These are phyloP conservation scores for Sinella curviseta DNA, from an alignment of 1,140 invertebrate genomes.

Conservation along the genomic window DNA sequence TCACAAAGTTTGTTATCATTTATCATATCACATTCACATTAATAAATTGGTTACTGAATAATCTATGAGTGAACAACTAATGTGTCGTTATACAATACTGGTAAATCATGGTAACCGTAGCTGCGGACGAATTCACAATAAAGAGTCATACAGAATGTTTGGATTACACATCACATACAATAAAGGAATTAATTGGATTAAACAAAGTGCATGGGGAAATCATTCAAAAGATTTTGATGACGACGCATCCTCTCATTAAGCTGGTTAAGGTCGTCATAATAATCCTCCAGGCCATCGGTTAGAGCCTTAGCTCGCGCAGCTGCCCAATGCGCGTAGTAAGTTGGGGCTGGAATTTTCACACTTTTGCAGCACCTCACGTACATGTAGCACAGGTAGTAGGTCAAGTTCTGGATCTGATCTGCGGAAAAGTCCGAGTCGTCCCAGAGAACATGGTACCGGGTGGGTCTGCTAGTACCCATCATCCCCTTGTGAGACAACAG, in stretches of 20 bases:
- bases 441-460: slow-evolving; percentile 81
- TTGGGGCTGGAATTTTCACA: slow-evolving; percentile 89
- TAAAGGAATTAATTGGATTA: not conserved
- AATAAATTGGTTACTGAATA: too few species aligned
- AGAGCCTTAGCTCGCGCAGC: slow-evolving; percentile 67
- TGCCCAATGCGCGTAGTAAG: slow-evolving; percentile 91
- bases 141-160: too few species aligned
- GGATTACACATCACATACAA: not conserved
- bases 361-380: slow-evolving; percentile 82
- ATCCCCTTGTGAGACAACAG: slow-evolving; percentile 70
- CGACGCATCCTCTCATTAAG: not conserved
- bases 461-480: slow-evolving; percentile 82
- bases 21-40: too few species aligned
- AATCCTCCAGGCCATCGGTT: not conserved
- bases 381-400: slow-evolving; percentile 85
- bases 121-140: too few species aligned
- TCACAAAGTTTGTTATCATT: too few species aligned
- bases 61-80: too few species aligned
- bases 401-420: slow-evolving; percentile 77
- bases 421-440: slow-evolving; percentile 74
- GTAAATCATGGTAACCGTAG: too few species aligned
- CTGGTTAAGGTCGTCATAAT: not conserved
- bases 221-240: not conserved
- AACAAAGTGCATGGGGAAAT: slow-evolving; percentile 46
- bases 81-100: too few species aligned